Evolutionary conservation across 2,113 vertebrate species (phyloP).

Genomic region (Aegotheles bennettii): DNA sequence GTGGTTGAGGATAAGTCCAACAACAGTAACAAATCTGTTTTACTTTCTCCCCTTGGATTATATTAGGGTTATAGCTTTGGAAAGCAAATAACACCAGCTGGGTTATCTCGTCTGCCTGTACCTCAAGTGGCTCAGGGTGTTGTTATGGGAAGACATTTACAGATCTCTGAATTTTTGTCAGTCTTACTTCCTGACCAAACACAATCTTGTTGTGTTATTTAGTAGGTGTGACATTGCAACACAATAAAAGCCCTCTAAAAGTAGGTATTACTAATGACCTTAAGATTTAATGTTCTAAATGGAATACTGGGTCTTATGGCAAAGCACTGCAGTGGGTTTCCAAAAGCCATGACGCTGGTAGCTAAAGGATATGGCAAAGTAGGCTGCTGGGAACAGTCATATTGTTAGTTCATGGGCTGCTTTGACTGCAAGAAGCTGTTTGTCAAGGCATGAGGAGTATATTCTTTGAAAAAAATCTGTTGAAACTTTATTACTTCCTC

Average conservation of each 20-base stretch:
- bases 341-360: neutral
- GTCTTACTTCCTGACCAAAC: neutral
- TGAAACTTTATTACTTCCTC: neutral
- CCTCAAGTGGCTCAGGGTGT: neutral
- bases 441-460: neutral
- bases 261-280: neutral
- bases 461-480: neutral
- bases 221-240: neutral
- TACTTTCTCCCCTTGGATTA: neutral
- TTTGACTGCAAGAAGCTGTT: neutral
- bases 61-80: constrained; percentile 36
- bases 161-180: neutral
- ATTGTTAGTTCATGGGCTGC: neutral
- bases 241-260: neutral
- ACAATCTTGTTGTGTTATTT: neutral
- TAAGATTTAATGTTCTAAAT: neutral
- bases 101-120: constrained; percentile 11
- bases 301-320: neutral
- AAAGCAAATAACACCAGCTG: constrained; percentile 45
- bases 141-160: constrained; percentile 6
- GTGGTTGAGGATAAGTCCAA: neutral
- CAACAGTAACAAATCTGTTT: constrained; percentile 24
- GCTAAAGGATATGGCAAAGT: rapidly evolving
- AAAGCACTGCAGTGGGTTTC: neutral
- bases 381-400: neutral